phyloP scores from a whole-genome alignment of 2,113 vertebrate species.

The Leucosticte australis region DNA sequence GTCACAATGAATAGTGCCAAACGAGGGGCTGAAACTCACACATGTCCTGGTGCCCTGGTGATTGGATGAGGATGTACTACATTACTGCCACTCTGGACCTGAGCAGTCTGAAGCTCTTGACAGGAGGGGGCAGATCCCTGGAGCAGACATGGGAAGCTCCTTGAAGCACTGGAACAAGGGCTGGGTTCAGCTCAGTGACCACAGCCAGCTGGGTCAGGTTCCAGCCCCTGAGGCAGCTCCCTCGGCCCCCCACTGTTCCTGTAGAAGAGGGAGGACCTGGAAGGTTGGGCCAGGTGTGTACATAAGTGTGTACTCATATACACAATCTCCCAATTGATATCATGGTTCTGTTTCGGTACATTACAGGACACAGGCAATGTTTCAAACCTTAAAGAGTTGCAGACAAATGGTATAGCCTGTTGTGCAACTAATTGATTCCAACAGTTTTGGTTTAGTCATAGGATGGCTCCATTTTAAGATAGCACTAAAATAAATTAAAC shows the following conservation, averaged over 20 bases:
- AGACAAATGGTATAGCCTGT: not conserved
- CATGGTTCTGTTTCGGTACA: fast-evolving
- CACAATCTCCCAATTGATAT: not conserved
- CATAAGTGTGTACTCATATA: too few relatives aligned
- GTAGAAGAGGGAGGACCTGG: not conserved
- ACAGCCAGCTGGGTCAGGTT: not conserved
- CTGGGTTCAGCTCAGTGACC: not conserved
- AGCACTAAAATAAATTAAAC: not conserved
- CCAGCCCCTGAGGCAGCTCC: not conserved
- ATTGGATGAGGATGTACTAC: not conserved
- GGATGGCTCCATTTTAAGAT: not conserved
- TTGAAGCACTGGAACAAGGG: not conserved
- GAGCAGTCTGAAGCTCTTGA: not conserved
- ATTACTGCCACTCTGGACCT: not conserved
- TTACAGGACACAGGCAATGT: not conserved
- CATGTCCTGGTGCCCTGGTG: not conserved
- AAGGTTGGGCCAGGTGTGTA: not conserved
- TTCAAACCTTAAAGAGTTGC: not conserved
- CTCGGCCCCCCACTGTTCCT: not conserved
- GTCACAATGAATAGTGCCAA: not conserved
- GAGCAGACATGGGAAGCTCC: not conserved
- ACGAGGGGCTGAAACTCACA: not conserved
- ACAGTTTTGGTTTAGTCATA: not conserved
- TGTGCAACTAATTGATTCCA: not conserved
- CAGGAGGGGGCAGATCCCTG: not conserved